phyloP scores from a whole-genome alignment of 2,888 invertebrate species.

The Cerastis rubricosa region DNA sequence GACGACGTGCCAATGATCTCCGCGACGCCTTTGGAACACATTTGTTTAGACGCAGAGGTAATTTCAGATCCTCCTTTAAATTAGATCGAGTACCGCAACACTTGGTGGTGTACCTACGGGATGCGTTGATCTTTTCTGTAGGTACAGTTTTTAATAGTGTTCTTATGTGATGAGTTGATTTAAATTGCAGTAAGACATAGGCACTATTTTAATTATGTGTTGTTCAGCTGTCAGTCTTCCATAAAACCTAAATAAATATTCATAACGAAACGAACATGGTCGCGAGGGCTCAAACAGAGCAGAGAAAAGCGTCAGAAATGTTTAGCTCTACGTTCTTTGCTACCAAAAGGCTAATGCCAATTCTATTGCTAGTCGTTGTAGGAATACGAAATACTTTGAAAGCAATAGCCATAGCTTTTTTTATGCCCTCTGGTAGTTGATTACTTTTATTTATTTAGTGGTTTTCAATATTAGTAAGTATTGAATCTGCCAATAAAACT shows the following conservation, averaged over 20 bases:
- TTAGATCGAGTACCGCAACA: not conserved
- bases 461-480: not conserved
- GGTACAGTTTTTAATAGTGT: not conserved
- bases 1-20: constrained; percentile 32
- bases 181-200: not conserved
- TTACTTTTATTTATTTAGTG: not conserved
- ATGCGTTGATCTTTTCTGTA: not conserved
- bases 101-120: not conserved
- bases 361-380: not conserved
- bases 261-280: not conserved
- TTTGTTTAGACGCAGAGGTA: constrained; percentile 4
- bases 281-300: not conserved
- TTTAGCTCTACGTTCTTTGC: not conserved
- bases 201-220: not conserved
- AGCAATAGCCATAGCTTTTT: not conserved
- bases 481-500: not conserved
- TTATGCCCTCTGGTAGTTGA: not conserved
- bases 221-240: not conserved
- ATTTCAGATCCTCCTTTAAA: constrained; percentile 9
- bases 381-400: not conserved
- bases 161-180: not conserved
- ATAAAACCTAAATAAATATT: not conserved
- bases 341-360: not conserved
- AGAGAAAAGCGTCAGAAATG: not conserved
- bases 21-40: constrained; percentile 13